Evolutionary conservation across 2,888 invertebrate genomes (phyloP).

Genomic region (Drosophila aldrichi): DNA sequence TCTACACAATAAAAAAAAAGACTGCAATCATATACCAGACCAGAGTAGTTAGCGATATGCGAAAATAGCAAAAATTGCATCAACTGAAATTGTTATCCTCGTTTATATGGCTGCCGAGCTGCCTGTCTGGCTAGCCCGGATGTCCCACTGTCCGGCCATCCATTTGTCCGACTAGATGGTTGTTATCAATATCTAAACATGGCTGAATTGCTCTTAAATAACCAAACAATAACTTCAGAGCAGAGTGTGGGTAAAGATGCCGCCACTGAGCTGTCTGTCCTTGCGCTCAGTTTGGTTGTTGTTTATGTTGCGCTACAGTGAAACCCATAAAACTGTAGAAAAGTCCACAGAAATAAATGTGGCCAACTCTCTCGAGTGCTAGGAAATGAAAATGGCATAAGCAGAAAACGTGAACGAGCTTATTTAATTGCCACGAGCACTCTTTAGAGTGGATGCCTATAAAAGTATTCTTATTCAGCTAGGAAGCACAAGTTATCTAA

Average conservation of each 20-base stretch:
- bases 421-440: slow-evolving; percentile 25
- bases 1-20: slow-evolving; percentile 25
- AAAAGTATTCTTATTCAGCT: not conserved
- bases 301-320: slow-evolving; percentile 41
- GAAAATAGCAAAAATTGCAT: slow-evolving; percentile 64
- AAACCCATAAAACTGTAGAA: slow-evolving; percentile 44
- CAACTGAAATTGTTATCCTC: slow-evolving; percentile 68
- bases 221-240: slow-evolving; percentile 75
- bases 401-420: slow-evolving; percentile 30
- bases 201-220: slow-evolving; percentile 81
- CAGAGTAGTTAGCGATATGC: slow-evolving; percentile 51
- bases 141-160: slow-evolving; percentile 32
- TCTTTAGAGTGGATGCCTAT: not conserved
- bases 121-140: slow-evolving; percentile 11
- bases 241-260: slow-evolving; percentile 32
- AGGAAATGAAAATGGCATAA: slow-evolving; percentile 24
- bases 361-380: slow-evolving; percentile 40
- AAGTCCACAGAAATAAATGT: slow-evolving; percentile 39
- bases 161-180: slow-evolving; percentile 55
- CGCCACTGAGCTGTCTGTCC: slow-evolving; percentile 43
- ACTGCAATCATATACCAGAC: slow-evolving; percentile 14
- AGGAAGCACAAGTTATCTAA: not conserved
- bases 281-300: slow-evolving; percentile 38
- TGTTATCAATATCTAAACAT: slow-evolving; percentile 81
- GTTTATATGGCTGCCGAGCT: slow-evolving; percentile 23